phyloP scores from a whole-genome alignment of 1,140 invertebrate species.

The Caenorhabditis elegans region DNA sequence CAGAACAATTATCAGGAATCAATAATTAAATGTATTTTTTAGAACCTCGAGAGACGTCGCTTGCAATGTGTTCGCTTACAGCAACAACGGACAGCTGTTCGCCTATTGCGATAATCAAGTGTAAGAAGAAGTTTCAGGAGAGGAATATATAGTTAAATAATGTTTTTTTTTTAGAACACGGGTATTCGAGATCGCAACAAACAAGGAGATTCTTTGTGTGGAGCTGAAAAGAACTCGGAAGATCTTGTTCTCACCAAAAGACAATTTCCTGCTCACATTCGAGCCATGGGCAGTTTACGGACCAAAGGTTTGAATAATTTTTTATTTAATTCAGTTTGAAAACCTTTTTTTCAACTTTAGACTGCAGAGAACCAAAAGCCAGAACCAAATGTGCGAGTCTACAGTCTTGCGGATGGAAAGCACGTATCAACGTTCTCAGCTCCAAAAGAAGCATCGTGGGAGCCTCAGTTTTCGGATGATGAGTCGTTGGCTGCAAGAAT shows the following conservation, averaged over 20 bases:
- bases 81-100: slow-evolving; percentile 48
- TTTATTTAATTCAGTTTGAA: neutral
- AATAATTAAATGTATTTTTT: neutral
- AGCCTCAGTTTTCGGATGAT: slow-evolving; percentile 60
- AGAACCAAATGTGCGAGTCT: slow-evolving; percentile 61
- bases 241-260: slow-evolving; percentile 47
- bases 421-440: slow-evolving; percentile 50
- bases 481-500: slow-evolving; percentile 50
- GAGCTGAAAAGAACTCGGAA: slow-evolving; percentile 44
- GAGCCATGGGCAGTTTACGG: slow-evolving; percentile 48
- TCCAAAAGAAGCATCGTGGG: slow-evolving; percentile 56
- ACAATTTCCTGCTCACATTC: slow-evolving; percentile 41
- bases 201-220: slow-evolving; percentile 32
- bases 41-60: slow-evolving; percentile 41
- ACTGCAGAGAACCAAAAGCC: slow-evolving; percentile 51
- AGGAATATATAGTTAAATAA: no score
- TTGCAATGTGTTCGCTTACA: slow-evolving; percentile 44
- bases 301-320: neutral
- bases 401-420: slow-evolving; percentile 45
- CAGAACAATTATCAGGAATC: neutral
- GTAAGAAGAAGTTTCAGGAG: no score
- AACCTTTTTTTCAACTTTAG: slow-evolving; percentile 36
- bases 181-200: slow-evolving; percentile 42
- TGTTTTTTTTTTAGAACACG: slow-evolving; percentile 47
- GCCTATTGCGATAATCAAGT: slow-evolving; percentile 42